Evolutionary conservation across 2,888 invertebrate genomes (phyloP), one percentile per base, ranked within the genome.

Genomic region (Hirtodrosophila histrioides): DNA sequence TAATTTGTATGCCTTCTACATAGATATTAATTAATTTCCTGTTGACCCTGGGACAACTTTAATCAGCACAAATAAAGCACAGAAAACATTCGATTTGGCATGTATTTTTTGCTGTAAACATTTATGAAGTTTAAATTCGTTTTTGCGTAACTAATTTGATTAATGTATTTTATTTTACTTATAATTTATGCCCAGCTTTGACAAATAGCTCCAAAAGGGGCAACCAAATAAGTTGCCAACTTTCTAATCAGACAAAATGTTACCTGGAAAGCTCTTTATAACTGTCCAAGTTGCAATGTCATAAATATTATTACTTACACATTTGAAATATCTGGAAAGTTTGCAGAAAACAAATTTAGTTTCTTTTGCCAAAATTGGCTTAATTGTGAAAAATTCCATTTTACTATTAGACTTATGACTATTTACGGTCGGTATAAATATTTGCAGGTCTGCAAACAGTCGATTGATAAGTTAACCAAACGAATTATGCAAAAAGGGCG

Each of bases 91-190:
- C 3, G 46, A 56, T 61, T 58, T 12, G 27, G 40, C 60, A 17
- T 17, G 17, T 17, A 17, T 17, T 51, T 31, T 46, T 62, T 78
- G 56, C 51, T 48, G 66, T 57, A 65, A 56, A 67, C 62, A 74
- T 63, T 60, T 35, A 48, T 67, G 37, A 49, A 56, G 24, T 64
- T 69, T 82, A 80, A 80, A 80, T 80, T 80, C 80, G 75, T 75
- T 51, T 76, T 72, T 48, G 31, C 48, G 63, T 69, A 61, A 27
- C 45, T 56, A 56, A 54, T 33, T 43, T 64, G 10, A 11, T 71
- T 45, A 17, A 39, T 62, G 46, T 17, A 27, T n/a, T 10, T 8
- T 35, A 9, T 8, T 31, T 8, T 12, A 36, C 27, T 27, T 5
- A 48, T 41, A 23, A 11, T 10, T 29, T 12, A 24, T 36, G 35